phyloP scores from a whole-genome alignment of 2,797 vertebrate genomes.

The Serranus cabrilla region DNA sequence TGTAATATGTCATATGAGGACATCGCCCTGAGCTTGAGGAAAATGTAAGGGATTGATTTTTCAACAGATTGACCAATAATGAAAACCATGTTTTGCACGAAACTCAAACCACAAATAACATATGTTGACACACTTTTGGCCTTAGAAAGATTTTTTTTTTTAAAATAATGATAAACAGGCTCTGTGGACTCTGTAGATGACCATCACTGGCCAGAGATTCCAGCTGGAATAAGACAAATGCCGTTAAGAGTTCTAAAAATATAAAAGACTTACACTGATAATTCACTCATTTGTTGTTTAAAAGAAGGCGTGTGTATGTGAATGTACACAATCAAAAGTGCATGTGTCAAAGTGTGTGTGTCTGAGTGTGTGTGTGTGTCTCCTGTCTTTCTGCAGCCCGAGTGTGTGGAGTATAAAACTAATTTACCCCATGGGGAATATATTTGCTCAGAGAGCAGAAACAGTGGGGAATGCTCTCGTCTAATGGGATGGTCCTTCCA shows the following conservation, averaged over 20 bases:
- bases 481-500: conserved; percentile 66
- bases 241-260: not conserved
- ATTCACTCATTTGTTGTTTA: conserved; percentile 2
- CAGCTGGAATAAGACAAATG: conserved; percentile 11
- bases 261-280: not conserved
- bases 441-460: conserved; percentile 60
- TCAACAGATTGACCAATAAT: too few species aligned
- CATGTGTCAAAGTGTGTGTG: not conserved
- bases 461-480: conserved; percentile 42
- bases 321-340: too few species aligned
- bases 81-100: too few species aligned
- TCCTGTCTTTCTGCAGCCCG: conserved; percentile 12
- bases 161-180: not conserved
- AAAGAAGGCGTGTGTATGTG: too few species aligned
- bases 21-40: too few species aligned
- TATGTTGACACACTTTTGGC: not conserved
- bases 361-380: not conserved
- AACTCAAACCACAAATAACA: not conserved
- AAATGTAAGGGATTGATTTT: too few species aligned
- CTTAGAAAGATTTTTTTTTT: not conserved
- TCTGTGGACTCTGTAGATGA: not conserved
- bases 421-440: conserved; percentile 67
- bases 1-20: not conserved
- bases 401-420: conserved; percentile 36
- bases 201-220: not conserved